Evolutionary conservation across 1,140 invertebrate species (phyloP).

Genomic region (Psilanteris sp.): DNA sequence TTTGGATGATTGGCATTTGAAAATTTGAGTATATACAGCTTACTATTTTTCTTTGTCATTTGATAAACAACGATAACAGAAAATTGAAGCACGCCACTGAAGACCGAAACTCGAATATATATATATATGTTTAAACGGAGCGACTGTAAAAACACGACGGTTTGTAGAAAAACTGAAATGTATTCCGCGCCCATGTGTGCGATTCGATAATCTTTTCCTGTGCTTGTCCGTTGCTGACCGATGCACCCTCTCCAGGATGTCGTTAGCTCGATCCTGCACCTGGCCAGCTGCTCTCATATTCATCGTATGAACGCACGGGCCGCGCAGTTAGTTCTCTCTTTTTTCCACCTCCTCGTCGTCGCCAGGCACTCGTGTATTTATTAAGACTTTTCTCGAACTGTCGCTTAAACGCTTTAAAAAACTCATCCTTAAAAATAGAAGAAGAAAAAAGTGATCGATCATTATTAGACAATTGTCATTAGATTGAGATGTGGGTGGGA

Average conservation of each 20-base stretch:
- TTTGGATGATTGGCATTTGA: no score
- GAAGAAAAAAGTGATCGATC: no score
- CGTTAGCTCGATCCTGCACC: conserved; percentile 41
- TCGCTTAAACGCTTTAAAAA: conserved; percentile 14
- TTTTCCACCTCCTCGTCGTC: no score
- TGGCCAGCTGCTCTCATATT: conserved; percentile 49
- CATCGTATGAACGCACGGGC: background rate
- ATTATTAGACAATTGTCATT: conserved; percentile 8
- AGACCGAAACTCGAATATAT: no score
- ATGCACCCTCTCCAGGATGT: conserved; percentile 51
- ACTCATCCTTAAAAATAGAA: conserved; percentile 2
- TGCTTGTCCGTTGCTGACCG: conserved; percentile 48
- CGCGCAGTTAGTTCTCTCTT: no score
- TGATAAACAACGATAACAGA: no score
- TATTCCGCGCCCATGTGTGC: conserved; percentile 20
- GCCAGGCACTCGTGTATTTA: conserved; percentile 9
- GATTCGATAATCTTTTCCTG: conserved; percentile 58
- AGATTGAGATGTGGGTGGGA: no score
- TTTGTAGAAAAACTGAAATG: conserved; percentile 18
- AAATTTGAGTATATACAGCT: no score
- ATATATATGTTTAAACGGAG: no score
- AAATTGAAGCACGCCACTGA: no score
- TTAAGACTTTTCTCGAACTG: conserved; percentile 14
- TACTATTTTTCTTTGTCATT: no score
- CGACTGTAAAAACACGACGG: conserved; percentile 19